These are phyloP conservation scores for Channallabes apus DNA, from an alignment of 2,797 vertebrate species.

Conservation along the genomic window DNA sequence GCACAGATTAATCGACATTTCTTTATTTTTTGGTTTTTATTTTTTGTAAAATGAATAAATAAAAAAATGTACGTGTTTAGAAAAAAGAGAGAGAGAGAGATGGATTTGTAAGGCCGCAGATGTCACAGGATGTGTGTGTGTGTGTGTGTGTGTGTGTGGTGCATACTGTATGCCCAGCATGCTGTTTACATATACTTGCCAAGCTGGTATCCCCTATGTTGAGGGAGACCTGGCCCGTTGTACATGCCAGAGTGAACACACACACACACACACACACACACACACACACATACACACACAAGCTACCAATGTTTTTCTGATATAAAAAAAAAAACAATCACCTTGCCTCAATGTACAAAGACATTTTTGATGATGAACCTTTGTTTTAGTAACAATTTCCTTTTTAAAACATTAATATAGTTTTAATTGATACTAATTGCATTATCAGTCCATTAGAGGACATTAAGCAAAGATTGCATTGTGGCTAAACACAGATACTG, in stretches of 20 bases:
- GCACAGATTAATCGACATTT: background rate
- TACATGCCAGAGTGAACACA: background rate
- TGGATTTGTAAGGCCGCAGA: background rate
- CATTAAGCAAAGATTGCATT: slow-evolving; percentile 1
- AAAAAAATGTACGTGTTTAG: background rate
- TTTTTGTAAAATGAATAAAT: too few species aligned
- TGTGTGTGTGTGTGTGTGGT: background rate
- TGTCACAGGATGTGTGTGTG: background rate
- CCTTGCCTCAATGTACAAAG: background rate
- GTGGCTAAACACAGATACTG: background rate
- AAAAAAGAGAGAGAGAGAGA: background rate
- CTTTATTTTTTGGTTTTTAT: background rate
- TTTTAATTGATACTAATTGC: background rate
- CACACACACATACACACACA: too few species aligned
- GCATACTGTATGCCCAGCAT: too few species aligned
- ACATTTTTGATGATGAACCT: background rate
- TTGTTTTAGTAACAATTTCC: too few species aligned
- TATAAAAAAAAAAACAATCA: background rate
- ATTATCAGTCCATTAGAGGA: background rate
- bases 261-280: background rate
- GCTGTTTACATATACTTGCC: too few species aligned
- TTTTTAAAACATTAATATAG: background rate
- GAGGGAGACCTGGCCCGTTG: too few species aligned
- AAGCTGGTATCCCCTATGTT: too few species aligned
- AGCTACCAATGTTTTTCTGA: background rate